Conservation (phyloP, 1,140 invertebrate genomes). For the Whitmania pigra region DNA sequence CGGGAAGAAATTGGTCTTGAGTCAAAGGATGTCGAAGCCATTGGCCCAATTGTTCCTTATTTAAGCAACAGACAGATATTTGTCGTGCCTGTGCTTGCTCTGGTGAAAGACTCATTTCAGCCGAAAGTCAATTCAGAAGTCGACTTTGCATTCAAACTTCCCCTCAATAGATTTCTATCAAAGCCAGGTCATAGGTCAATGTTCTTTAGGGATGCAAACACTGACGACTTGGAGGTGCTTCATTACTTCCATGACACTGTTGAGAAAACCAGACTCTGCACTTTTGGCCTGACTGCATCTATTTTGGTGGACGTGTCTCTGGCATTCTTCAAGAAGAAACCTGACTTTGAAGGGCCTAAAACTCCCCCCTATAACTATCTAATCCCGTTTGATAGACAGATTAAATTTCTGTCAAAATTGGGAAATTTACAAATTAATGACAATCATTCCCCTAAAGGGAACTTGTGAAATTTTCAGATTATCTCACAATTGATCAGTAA, state of each 20-base stretch:
- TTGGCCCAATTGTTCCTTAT: conserved; percentile 22
- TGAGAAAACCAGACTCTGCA: conserved; percentile 17
- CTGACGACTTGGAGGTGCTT: no score
- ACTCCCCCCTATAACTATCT: not conserved
- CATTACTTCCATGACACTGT: not conserved
- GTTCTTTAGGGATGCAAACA: not conserved
- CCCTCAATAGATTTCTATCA: conserved; percentile 24
- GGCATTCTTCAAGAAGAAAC: conserved; percentile 11
- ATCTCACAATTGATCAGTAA: no score
- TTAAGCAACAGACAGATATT: conserved; percentile 20
- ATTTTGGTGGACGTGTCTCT: conserved; percentile 21
- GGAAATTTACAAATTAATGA: not conserved
- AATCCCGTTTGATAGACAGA: not conserved
- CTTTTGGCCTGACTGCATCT: conserved; percentile 24
- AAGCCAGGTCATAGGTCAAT: conserved; percentile 16
- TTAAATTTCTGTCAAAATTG: not conserved
- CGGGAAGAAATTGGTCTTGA: conserved; percentile 27
- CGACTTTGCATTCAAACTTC: conserved; percentile 24
- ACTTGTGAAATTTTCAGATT: not conserved
- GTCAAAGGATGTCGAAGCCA: conserved; percentile 20
- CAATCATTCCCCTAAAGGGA: not conserved
- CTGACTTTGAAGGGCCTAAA: conserved; percentile 11
- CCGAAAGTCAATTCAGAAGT: conserved; percentile 27
- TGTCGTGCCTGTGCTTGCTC: conserved; percentile 25
- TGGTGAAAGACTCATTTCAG: conserved; percentile 21